Base-by-base conservation (phyloP, 2,888 invertebrate species). In the Leptura quadrifasciata region DNA sequence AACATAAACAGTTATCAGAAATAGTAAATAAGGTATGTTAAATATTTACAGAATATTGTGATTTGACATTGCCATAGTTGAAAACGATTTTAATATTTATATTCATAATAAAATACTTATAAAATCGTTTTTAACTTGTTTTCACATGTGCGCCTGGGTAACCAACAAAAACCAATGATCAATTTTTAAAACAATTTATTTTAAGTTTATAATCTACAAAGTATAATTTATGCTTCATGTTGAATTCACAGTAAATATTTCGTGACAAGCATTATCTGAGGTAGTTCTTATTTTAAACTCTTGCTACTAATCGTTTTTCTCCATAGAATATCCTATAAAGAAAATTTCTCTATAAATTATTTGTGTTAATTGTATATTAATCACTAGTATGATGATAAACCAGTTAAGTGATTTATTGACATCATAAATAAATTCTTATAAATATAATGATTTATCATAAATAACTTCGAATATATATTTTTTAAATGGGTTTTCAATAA, bases 281-380 rank as follows among this genome's bases (percentile, higher is more conserved):
- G 39, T 63, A 61, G 24, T 24, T 27, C 39, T 27, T 63, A 63
- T 15, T 63, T 63, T 39, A 63, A 63, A 63, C 18, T 39, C 39
- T 18, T 35, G 39, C 31, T 61, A 61, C 35, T 63, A 39, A 20
- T 31, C 60, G 15, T 68, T 67, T 27, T 68, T 31, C 31, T 24
- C 24, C 20, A 10, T n/a, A 57, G 31, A 58, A 27, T 73, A 31
- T n/a, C 73, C 67, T 73, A 64, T 65, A 73, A 67, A 69, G 58
- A 69, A 69, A 58, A 18, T 58, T 54, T 60, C n/a, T 57, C 58
- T n/a, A 69, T 58, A 58, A 70, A 24, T 58, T 35, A 17, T 15
- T 60, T 60, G 27, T 27, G 24, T 27, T 35, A 57, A 31, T 17
- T 35, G 31, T 31, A 31, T 12, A 60, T 60, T 12, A 70, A 58